These are phyloP conservation scores for Bugula neritina DNA, from an alignment of 2,888 invertebrate genomes.

Conservation along the genomic window DNA sequence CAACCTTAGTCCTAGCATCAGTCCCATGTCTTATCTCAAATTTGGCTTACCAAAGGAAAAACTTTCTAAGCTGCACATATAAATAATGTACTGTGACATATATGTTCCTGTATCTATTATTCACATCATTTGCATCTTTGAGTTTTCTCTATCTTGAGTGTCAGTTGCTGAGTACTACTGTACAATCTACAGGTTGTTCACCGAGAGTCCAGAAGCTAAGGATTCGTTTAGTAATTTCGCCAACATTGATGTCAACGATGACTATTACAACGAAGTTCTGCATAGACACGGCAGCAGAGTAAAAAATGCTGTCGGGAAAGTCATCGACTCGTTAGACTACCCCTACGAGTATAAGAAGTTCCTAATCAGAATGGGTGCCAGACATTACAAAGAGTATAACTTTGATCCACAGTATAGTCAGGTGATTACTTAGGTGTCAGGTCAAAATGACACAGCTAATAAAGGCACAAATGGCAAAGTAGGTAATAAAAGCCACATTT, in stretches of 20 bases:
- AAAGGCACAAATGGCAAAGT: too few relatives aligned
- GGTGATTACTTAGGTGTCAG: neutral
- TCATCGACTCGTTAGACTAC: neutral
- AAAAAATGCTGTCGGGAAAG: neutral
- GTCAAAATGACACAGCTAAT: too few relatives aligned
- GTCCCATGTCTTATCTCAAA: too few relatives aligned
- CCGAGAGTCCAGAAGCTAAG: slow-evolving; percentile 15
- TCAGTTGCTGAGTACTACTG: too few relatives aligned
- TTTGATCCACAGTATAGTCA: slow-evolving; percentile 21
- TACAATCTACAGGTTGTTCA: slow-evolving; percentile 26
- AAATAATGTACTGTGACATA: too few relatives aligned
- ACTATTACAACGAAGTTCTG: slow-evolving; percentile 24
- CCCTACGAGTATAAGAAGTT: neutral
- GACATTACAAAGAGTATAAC: slow-evolving; percentile 25
- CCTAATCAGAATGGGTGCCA: neutral
- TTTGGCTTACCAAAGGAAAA: too few relatives aligned
- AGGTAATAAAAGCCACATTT: too few relatives aligned
- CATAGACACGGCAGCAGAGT: slow-evolving; percentile 27
- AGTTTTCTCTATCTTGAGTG: too few relatives aligned
- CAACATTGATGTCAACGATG: slow-evolving; percentile 12
- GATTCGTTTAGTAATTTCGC: slow-evolving; percentile 7
- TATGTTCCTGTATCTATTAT: too few relatives aligned
- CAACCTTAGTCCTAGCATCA: too few relatives aligned
- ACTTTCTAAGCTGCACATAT: too few relatives aligned
- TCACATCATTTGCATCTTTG: too few relatives aligned